Base-by-base conservation (phyloP, 2,113 vertebrate genomes). In the Gobiocypris rarus region DNA sequence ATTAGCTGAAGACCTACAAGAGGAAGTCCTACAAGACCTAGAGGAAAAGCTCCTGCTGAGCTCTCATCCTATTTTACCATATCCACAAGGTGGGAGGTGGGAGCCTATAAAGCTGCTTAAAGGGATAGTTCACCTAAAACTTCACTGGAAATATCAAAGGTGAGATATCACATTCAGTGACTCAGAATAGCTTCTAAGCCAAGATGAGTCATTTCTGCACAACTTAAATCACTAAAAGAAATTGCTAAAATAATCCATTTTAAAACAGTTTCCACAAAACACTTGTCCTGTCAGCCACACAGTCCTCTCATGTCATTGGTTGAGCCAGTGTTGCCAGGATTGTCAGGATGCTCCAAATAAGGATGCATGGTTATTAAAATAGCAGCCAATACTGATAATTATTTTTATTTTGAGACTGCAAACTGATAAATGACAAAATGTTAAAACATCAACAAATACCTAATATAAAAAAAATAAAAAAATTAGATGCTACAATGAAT, bases 11-110 rank as follows among this genome's bases (percentile, higher is more conserved):
- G 75, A 28, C 3, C 24, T 48, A 48, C 43, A 80, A 61, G 41
- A 78, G 58, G 77, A 80, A 80, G 77, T 34, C 77, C 43, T 80
- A 65, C 9, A 67, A 63, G 43, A 80, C 77, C 77, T 80, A 26
- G 14, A 48, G 58, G 41, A 80, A 48, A 65, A 48, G 58, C n/a
- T 79, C 76, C 58, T 6, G 26, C 77, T 50, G 59, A 31, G 54
- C 43, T 50, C 17, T 80, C 59, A 5, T 22, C 24, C 15, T 48
- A 24, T 65, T 80, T 80, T 80, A 13, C 43, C 15, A 80, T 45
- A 50, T 80, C 24, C 43, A 65, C 43, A 24, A 63, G 6, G 3
- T 61, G 24, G 41, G 41, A 48, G 56, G 54, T 19, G 59, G 15
- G 41, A 28, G 59, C n/a, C 9, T 2, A 41, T 31, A 2, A 48